Evolutionary conservation across 2,797 vertebrate species (phyloP).

Genomic region (Balearica regulorum): DNA sequence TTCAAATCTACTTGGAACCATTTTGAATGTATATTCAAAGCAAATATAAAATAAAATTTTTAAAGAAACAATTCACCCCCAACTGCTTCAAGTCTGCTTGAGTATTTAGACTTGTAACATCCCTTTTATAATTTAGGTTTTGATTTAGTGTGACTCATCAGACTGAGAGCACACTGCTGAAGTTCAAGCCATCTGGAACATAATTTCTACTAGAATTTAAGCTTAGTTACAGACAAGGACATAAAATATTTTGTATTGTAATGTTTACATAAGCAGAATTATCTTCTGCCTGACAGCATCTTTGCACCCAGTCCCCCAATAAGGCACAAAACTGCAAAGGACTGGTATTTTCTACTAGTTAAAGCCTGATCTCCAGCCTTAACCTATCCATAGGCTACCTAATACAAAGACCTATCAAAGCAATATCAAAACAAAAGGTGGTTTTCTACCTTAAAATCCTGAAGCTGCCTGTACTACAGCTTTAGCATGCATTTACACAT

Average conservation of each 20-base stretch:
- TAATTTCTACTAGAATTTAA: neutral
- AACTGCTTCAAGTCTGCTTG: neutral
- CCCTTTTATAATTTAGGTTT: neutral
- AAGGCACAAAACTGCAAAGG: neutral
- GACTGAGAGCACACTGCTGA: neutral
- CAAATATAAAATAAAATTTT: neutral
- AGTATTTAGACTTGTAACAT: neutral
- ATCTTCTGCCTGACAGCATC: neutral
- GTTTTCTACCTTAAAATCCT: neutral
- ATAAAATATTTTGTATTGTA: neutral
- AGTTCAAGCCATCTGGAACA: conserved; percentile 10
- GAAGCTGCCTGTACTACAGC: neutral
- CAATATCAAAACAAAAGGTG: neutral
- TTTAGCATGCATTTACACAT: neutral
- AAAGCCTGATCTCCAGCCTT: neutral
- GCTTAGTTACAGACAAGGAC: neutral
- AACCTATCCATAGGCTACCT: neutral
- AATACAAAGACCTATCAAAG: neutral
- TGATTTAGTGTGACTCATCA: conserved; percentile 6
- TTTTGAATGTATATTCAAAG: neutral
- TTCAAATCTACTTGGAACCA: neutral
- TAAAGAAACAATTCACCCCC: neutral
- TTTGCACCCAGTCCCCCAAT: neutral
- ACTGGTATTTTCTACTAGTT: neutral
- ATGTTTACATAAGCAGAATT: neutral